phyloP scores from a whole-genome alignment of 2,888 invertebrate genomes.

The Apodemia zela region DNA sequence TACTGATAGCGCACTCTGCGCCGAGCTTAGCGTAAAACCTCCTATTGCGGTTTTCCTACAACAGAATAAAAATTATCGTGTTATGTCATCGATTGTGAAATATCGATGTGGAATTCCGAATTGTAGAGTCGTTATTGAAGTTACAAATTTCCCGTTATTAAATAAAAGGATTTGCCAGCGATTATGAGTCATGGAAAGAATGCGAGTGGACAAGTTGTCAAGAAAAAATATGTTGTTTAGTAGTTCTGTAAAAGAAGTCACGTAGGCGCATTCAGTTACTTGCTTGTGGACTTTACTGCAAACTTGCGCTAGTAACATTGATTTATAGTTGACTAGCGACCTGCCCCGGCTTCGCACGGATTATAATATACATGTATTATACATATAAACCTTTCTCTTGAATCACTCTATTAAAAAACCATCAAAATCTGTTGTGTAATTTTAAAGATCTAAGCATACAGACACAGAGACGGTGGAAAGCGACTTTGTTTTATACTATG shows the following conservation, averaged over 20 bases:
- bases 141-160: slow-evolving; percentile 26
- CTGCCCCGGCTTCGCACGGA: too few species aligned
- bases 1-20: too few species aligned
- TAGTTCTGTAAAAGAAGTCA: slow-evolving; percentile 52
- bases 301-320: neutral
- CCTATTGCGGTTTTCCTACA: too few species aligned
- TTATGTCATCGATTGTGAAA: neutral
- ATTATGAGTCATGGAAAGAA: slow-evolving; percentile 43
- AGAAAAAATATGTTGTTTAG: slow-evolving; percentile 53
- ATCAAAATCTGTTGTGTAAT: too few species aligned
- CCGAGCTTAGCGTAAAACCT: too few species aligned
- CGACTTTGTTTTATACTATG: too few species aligned
- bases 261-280: slow-evolving; percentile 29
- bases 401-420: too few species aligned
- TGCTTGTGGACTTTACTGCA: neutral
- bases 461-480: too few species aligned
- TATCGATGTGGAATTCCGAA: slow-evolving; percentile 17
- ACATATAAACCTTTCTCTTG: too few species aligned
- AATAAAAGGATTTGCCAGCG: slow-evolving; percentile 32
- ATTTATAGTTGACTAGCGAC: too few species aligned
- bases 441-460: too few species aligned
- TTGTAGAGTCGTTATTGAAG: slow-evolving; percentile 9
- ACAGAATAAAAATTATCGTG: neutral
- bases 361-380: too few species aligned
- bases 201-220: slow-evolving; percentile 44